Evolutionary conservation across 2,888 invertebrate species (phyloP).

Genomic region (Trichopoda pennipes): DNA sequence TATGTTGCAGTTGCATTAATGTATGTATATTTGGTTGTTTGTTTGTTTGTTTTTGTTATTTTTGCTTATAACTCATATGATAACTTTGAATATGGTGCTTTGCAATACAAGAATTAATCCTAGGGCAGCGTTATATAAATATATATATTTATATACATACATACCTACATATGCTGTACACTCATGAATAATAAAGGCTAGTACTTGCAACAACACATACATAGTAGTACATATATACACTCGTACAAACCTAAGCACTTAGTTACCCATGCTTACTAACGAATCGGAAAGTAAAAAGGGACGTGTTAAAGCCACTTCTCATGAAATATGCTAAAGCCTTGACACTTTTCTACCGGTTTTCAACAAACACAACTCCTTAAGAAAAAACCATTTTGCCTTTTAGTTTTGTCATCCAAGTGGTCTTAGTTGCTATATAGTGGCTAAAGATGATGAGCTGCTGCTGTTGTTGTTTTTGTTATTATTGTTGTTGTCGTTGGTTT

Average conservation of each 20-base stretch:
- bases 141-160: slow-evolving; percentile 3
- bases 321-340: slow-evolving; percentile 79
- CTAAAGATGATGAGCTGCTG: slow-evolving; percentile 36
- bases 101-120: slow-evolving; percentile 56
- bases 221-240: neutral
- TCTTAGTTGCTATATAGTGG: slow-evolving; percentile 39
- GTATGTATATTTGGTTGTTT: neutral
- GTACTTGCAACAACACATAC: neutral
- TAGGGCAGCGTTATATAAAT: slow-evolving; percentile 15
- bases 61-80: slow-evolving; percentile 20
- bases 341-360: slow-evolving; percentile 77
- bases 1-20: slow-evolving; percentile 52
- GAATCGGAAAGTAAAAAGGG: slow-evolving; percentile 69
- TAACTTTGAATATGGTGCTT: slow-evolving; percentile 49
- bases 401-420: slow-evolving; percentile 9
- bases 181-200: neutral
- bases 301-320: slow-evolving; percentile 75
- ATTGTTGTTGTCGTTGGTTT: slow-evolving; percentile 13
- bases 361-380: slow-evolving; percentile 31
- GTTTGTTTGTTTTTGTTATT: slow-evolving; percentile 3
- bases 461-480: slow-evolving; percentile 18
- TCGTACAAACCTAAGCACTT: neutral
- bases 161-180: neutral
- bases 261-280: slow-evolving; percentile 54
- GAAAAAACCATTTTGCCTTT: slow-evolving; percentile 51